Base-by-base conservation (phyloP, 1,140 invertebrate genomes). In the Atopsyche davidsoni region DNA sequence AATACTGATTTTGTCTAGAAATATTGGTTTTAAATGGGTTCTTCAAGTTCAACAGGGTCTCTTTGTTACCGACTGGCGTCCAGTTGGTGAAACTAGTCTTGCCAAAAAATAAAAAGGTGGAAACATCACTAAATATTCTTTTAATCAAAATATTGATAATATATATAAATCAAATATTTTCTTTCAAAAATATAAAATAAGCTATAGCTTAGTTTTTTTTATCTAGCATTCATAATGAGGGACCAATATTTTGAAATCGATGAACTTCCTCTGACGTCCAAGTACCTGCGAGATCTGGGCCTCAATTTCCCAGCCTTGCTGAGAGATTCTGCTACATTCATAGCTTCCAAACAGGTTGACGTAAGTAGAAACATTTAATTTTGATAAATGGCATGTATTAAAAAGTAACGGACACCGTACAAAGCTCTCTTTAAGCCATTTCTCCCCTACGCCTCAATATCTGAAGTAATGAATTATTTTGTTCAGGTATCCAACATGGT, bases 401-500 rank as follows among this genome's bases (percentile, higher is more conserved):
- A n/a, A n/a, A n/a, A n/a, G n/a, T n/a, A n/a, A n/a, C n/a, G n/a
- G n/a, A n/a, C n/a, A n/a, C n/a, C n/a, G n/a, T n/a, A n/a, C n/a
- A n/a, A n/a, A n/a, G n/a, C n/a, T n/a, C n/a, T n/a, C n/a, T n/a
- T n/a, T n/a, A n/a, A n/a, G n/a, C n/a, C n/a, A n/a, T n/a, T n/a
- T n/a, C n/a, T n/a, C n/a, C n/a, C n/a, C n/a, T n/a, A n/a, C n/a
- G n/a, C n/a, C n/a, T n/a, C n/a, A n/a, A n/a, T n/a, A n/a, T n/a
- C n/a, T n/a, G n/a, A n/a, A n/a, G n/a, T n/a, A n/a, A n/a, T n/a
- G n/a, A n/a, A n/a, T 31, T 28, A 2, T 17, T 10, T 40, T 44
- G 60, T 62, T 4, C 55, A 73, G 69, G 39, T 70, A 41, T 46
- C 55, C 24, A 57, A 62, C 48, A 61, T 72, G 50, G 64, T 69